Percentiles rank a stretch among this genome's conserved stretches.
Evolutionary conservation across 2,888 invertebrate species (phyloP).

Genomic region (Limnephilus auricula): DNA sequence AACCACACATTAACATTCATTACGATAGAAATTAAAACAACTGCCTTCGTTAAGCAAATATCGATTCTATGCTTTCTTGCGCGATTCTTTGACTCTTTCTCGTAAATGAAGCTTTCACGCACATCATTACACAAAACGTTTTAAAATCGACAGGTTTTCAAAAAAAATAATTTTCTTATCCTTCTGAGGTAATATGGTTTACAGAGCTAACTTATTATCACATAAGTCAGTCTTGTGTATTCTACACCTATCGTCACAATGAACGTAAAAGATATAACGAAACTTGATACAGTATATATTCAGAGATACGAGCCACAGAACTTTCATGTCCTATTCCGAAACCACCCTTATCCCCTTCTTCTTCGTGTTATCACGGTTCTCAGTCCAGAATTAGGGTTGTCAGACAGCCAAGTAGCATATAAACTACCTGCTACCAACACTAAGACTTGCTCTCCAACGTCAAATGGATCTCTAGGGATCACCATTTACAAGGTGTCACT

Average conservation of each 20-base stretch:
- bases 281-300: background rate
- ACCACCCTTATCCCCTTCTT: background rate
- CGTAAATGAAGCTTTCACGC: too few species aligned
- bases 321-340: background rate
- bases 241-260: background rate
- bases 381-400: background rate
- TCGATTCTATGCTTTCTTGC: too few species aligned
- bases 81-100: too few species aligned
- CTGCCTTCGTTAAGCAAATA: too few species aligned
- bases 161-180: background rate
- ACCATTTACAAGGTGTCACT: background rate
- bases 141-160: background rate
- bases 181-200: too few species aligned
- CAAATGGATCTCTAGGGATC: background rate
- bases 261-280: background rate
- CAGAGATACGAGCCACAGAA: background rate
- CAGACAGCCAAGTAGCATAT: background rate
- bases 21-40: too few species aligned
- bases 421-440: background rate
- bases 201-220: background rate
- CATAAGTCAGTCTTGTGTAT: background rate
- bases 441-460: background rate
- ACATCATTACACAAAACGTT: too few species aligned
- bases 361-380: background rate
- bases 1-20: too few species aligned